phyloP scores from a whole-genome alignment of 1,140 invertebrate genomes.

The Batillaria attramentaria region DNA sequence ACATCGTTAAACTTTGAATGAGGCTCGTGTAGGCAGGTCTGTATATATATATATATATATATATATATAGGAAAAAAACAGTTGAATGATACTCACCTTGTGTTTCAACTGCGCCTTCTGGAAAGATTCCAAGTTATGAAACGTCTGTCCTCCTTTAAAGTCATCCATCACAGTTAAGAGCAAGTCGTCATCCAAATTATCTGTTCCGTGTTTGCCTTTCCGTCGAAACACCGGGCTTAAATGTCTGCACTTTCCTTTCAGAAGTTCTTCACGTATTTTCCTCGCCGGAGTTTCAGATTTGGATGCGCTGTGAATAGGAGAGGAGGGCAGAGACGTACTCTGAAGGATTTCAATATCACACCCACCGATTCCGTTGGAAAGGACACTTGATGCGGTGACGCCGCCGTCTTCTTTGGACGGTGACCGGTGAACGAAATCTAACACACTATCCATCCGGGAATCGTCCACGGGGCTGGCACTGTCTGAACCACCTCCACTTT shows the following conservation, averaged over 20 bases:
- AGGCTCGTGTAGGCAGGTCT: too few species aligned
- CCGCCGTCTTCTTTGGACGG: neutral
- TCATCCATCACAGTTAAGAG: slow-evolving; percentile 74
- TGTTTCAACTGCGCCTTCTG: slow-evolving; percentile 94
- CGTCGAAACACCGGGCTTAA: slow-evolving; percentile 62
- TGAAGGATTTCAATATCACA: slow-evolving; percentile 55
- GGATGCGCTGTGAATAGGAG: slow-evolving; percentile 54
- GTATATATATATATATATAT: too few species aligned
- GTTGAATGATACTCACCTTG: slow-evolving; percentile 88
- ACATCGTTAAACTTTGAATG: too few species aligned
- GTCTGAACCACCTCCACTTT: neutral
- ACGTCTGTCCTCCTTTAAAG: slow-evolving; percentile 79
- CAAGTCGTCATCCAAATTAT: slow-evolving; percentile 89
- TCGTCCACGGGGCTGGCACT: neutral
- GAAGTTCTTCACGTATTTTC: slow-evolving; percentile 55
- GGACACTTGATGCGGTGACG: neutral
- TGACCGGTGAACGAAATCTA: neutral
- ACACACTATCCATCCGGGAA: neutral
- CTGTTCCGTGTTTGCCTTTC: slow-evolving; percentile 73
- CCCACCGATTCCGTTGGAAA: neutral
- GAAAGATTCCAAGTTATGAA: slow-evolving; percentile 92
- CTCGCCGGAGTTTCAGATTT: slow-evolving; percentile 52
- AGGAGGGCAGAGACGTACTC: slow-evolving; percentile 65
- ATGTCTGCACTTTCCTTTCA: slow-evolving; percentile 59
- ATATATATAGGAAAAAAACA: too few species aligned